A percentile compares a stretch with the other conserved stretches of the same genome.
Evolutionary conservation across 2,888 invertebrate genomes (phyloP).

Genomic region (Monopis laevigella): DNA sequence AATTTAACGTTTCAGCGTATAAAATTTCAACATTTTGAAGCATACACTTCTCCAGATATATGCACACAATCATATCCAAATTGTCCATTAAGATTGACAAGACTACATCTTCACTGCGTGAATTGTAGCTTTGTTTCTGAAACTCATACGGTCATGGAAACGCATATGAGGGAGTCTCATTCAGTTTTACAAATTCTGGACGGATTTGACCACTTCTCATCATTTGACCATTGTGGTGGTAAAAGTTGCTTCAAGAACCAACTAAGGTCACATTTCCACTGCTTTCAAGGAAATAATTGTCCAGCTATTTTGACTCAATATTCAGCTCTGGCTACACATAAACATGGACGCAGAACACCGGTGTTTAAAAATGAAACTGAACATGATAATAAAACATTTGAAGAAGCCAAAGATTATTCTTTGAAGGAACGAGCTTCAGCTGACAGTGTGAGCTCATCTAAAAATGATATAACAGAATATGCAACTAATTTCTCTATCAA

Average conservation of each 20-base stretch:
- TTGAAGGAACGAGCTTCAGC: constrained; percentile 55
- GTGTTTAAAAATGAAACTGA: constrained; percentile 48
- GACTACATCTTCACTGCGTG: constrained; percentile 87
- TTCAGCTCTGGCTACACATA: constrained; percentile 58
- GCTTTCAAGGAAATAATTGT: constrained; percentile 56
- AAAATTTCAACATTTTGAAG: constrained; percentile 71
- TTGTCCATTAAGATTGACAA: constrained; percentile 73
- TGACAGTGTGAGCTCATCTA: constrained; percentile 41
- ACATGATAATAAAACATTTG: constrained; percentile 47
- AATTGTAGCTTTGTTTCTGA: constrained; percentile 88
- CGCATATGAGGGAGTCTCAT: constrained; percentile 89
- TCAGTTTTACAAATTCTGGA: constrained; percentile 83
- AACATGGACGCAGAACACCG: constrained; percentile 55
- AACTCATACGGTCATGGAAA: constrained; percentile 77
- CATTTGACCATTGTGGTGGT: constrained; percentile 57
- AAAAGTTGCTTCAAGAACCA: constrained; percentile 61
- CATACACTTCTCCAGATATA: constrained; percentile 65
- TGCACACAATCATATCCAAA: constrained; percentile 75
- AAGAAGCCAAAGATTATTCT: constrained; percentile 63
- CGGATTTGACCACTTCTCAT: constrained; percentile 83
- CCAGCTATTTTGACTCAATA: constrained; percentile 60
- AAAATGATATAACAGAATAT: constrained; percentile 44
- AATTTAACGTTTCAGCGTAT: constrained; percentile 43
- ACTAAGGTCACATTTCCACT: constrained; percentile 55
- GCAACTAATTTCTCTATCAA: constrained; percentile 57